Base-by-base conservation (phyloP, 2,113 vertebrate genomes). In the Dendropsophus ebraccatus region DNA sequence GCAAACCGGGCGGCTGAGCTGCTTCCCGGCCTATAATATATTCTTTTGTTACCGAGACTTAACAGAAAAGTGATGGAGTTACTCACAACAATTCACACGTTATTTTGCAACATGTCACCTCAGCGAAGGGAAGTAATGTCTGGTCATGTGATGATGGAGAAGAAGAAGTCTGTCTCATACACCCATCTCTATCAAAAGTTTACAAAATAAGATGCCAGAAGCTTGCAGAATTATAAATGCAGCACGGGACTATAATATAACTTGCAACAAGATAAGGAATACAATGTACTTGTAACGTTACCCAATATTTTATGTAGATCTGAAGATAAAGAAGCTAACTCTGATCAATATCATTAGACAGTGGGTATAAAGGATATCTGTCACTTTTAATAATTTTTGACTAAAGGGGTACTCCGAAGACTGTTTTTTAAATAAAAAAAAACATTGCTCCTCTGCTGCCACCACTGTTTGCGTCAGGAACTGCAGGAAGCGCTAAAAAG, bases 21-120 rank as follows among this genome's bases (percentile, higher is more conserved):
- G 30, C 37, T 21, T 35, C 30, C 50, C 50, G 21, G 52, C 50
- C 37, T 78, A n/a, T 23, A n/a, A 37, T 32, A 58, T 58, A 78
- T 54, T 78, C 76, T 35, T 54, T 78, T 56, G 30, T 56, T 35
- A 13, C 76, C 32, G 23, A 23, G 12, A 37, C 50, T 30, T 56
- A 37, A 37, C 17, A 78, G 52, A 32, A 37, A 56, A 78, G 5
- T 23, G 50, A 35, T 56, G 52, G 75, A 32, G 25, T 35, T 77
- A 77, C 32, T 35, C 75, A 77, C 70, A 74, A 77, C 70, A 74
- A 47, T 50, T 75, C 45, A 75, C 5, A 56, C 11, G n/a, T 37
- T 21, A 78, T 17, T 32, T 41, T 47, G 72, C n/a, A 28, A 74
- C 37, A 74, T 49, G 4, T 49, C 41, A 74, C 37, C 41, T 41